Conservation (phyloP, 2,888 invertebrate genomes). For the Rhogogaster chlorosoma region DNA sequence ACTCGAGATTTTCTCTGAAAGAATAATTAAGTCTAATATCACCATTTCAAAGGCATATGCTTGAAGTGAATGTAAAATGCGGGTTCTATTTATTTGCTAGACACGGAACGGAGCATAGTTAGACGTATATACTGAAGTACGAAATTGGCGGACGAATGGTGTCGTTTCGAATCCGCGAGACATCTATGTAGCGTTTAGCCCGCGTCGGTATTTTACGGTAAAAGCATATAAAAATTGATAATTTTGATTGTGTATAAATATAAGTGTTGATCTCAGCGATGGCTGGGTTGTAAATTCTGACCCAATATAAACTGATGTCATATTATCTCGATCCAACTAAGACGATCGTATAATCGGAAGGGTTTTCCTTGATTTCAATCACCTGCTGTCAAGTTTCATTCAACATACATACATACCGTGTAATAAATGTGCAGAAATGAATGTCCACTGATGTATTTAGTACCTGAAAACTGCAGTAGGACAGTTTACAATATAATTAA, state of each 20-base stretch:
- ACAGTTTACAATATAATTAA: constrained; percentile 8
- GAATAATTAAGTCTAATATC: not conserved
- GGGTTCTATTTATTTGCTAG: not conserved
- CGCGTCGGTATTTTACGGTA: constrained; percentile 50
- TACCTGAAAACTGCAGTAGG: constrained; percentile 6
- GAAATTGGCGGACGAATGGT: not conserved
- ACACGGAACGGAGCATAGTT: not conserved
- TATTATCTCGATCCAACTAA: not conserved
- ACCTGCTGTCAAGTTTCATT: constrained; percentile 32
- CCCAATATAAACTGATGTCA: constrained; percentile 49
- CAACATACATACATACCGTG: constrained; percentile 24
- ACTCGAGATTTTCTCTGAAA: not conserved
- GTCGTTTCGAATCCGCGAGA: not conserved
- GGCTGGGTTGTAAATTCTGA: constrained; percentile 53
- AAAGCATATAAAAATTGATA: constrained; percentile 45
- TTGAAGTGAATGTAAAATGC: not conserved
- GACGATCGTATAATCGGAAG: not conserved
- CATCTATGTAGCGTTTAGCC: constrained; percentile 1
- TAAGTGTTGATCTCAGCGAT: constrained; percentile 70
- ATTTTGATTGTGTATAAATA: constrained; percentile 60
- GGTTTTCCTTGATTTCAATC: constrained; percentile 8
- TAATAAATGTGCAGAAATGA: constrained; percentile 49
- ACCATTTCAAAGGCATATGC: not conserved
- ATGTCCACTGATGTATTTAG: constrained; percentile 48
- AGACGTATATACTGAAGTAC: not conserved